These are phyloP conservation scores for Dryoscopus gambensis DNA, from an alignment of 2,113 vertebrate genomes.

Conservation along the genomic window DNA sequence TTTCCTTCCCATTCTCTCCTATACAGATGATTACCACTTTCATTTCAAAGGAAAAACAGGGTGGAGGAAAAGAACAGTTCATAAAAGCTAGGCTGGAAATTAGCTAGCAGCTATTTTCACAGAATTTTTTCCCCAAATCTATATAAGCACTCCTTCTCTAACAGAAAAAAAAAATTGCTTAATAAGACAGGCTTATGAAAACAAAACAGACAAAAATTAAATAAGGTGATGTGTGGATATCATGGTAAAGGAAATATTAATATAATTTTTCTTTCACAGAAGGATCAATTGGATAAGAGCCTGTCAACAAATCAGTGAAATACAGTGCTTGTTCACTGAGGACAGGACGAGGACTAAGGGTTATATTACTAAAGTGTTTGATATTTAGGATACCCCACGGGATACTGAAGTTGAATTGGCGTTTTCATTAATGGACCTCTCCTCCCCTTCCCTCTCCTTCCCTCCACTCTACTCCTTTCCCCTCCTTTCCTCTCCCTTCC, in stretches of 20 bases:
- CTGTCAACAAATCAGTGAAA: background rate
- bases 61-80: background rate
- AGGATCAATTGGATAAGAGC: background rate
- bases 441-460: background rate
- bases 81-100: background rate
- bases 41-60: background rate
- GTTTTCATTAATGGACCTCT: background rate
- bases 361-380: background rate
- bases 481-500: no score
- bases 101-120: background rate
- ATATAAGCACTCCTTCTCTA: background rate
- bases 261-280: background rate
- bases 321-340: background rate
- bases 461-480: background rate
- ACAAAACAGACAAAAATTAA: background rate
- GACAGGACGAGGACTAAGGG: background rate
- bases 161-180: background rate
- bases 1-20: background rate
- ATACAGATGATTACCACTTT: background rate
- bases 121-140: background rate
- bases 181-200: background rate
- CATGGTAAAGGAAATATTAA: background rate
- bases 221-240: background rate
- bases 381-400: background rate
- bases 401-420: background rate